Evolutionary conservation across 2,888 invertebrate genomes (phyloP).

Genomic region (Caenorhabditis imperialis): DNA sequence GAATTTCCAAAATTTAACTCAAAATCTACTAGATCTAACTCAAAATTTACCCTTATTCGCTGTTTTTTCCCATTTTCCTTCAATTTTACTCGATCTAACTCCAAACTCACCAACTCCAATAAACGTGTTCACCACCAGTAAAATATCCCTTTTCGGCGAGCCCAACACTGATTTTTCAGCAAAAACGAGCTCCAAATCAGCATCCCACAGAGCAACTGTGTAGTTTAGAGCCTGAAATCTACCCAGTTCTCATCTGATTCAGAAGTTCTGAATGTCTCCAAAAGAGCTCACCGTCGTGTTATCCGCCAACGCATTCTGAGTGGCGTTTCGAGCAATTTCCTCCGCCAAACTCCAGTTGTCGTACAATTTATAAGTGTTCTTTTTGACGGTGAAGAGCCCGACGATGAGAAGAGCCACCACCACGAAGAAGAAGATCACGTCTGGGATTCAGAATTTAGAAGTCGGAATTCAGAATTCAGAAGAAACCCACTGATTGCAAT

Average conservation of each 20-base stretch:
- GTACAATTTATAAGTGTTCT: conserved; percentile 6
- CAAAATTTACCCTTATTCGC: no score
- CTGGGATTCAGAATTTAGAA: conserved; percentile 4
- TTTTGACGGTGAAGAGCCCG: conserved; percentile 33
- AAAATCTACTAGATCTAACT: background rate
- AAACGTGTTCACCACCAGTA: conserved; percentile 23
- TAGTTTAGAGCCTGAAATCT: conserved; percentile 24
- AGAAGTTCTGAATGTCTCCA: no score
- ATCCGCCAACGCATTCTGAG: conserved; percentile 4
- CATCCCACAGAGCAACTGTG: conserved; percentile 10
- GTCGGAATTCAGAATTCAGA: background rate
- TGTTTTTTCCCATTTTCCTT: no score
- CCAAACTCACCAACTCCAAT: conserved; percentile 41
- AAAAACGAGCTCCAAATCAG: conserved; percentile 27
- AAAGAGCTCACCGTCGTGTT: conserved; percentile 6
- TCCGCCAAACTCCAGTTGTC: conserved; percentile 20
- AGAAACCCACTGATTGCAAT: conserved; percentile 23
- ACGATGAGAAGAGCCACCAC: conserved; percentile 16
- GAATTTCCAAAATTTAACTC: no score
- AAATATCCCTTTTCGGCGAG: conserved; percentile 21
- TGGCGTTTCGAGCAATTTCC: conserved; percentile 25
- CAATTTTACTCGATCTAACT: no score
- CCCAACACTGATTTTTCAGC: background rate
- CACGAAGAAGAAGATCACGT: conserved; percentile 24
- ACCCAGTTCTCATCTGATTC: no score